phyloP scores from a whole-genome alignment of 2,888 invertebrate genomes.

The Agrochola litura region DNA sequence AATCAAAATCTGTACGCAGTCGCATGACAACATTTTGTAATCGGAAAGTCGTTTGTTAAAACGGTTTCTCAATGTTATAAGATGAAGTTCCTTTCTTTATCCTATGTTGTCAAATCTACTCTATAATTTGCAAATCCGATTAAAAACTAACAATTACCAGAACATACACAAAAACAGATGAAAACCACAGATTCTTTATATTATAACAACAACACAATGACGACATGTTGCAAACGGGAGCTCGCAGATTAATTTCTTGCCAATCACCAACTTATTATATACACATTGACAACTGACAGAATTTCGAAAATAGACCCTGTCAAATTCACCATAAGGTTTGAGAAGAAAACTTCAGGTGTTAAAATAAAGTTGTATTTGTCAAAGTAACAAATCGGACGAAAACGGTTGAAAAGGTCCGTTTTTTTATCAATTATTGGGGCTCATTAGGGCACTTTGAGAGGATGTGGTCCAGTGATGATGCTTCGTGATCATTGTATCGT shows the following conservation, averaged over 20 bases:
- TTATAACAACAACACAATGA: slow-evolving; percentile 40
- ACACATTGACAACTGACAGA: too few species aligned
- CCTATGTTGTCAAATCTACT: background rate
- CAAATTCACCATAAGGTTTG: rapidly evolving
- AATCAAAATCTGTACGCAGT: background rate
- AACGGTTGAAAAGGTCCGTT: slow-evolving; percentile 45
- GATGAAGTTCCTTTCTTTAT: background rate
- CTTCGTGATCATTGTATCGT: slow-evolving; percentile 60
- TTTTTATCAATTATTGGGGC: slow-evolving; percentile 59
- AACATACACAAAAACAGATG: slow-evolving; percentile 44
- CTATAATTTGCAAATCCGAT: slow-evolving; percentile 44
- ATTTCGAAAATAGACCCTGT: slow-evolving; percentile 3
- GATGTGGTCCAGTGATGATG: slow-evolving; percentile 60
- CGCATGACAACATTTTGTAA: background rate
- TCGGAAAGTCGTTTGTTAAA: background rate
- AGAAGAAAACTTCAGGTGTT: rapidly evolving
- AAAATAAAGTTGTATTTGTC: slow-evolving; percentile 3
- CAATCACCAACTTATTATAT: slow-evolving; percentile 29
- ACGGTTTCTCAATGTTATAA: background rate
- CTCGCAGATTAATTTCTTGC: slow-evolving; percentile 56
- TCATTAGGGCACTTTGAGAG: slow-evolving; percentile 59
- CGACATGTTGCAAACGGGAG: slow-evolving; percentile 69
- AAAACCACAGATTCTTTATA: slow-evolving; percentile 57
- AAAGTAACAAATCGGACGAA: slow-evolving; percentile 47
- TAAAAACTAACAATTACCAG: slow-evolving; percentile 37